phyloP scores from a whole-genome alignment of 92 coral and sea anemone genomes.

The Bergia puertoricense region DNA sequence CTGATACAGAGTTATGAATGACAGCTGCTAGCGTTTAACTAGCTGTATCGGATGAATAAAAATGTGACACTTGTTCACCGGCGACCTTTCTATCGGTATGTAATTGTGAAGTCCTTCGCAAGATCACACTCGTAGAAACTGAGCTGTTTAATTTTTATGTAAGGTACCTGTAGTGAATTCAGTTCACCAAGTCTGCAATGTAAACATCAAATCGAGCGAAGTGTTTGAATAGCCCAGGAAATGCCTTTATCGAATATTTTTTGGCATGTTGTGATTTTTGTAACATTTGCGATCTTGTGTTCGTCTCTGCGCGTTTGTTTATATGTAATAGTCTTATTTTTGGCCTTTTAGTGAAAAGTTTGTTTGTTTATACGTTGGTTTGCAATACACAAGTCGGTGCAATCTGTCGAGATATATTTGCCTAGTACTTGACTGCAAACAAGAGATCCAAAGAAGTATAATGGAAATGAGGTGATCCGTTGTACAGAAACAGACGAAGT shows the following conservation, averaged over 20 bases:
- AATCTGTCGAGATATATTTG: slow-evolving; percentile 17
- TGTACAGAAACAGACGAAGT: slow-evolving; percentile 4
- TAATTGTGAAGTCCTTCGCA: neutral
- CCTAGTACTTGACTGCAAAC: slow-evolving; percentile 17
- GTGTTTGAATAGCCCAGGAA: neutral
- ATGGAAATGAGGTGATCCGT: neutral
- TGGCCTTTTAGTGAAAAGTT: neutral
- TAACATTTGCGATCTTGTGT: too few species aligned
- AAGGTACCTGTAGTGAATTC: slow-evolving; percentile 24
- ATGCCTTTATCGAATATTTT: neutral
- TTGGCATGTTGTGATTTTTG: neutral
- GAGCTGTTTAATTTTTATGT: slow-evolving; percentile 12
- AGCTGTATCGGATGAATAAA: slow-evolving; percentile 26
- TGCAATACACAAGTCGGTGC: neutral
- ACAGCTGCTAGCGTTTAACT: slow-evolving; percentile 24
- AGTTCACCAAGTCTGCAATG: slow-evolving; percentile 13
- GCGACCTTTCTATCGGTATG: slow-evolving; percentile 35
- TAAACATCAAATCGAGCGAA: slow-evolving; percentile 1
- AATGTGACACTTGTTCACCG: neutral
- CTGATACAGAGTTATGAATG: neutral
- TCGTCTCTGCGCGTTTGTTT: slow-evolving; percentile 15
- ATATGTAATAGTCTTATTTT: neutral
- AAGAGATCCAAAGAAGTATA: neutral
- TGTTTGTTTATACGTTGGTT: slow-evolving; percentile 34
- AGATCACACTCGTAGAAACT: slow-evolving; percentile 28